Conservation (phyloP, 2,113 vertebrate species). For the Chlorocebus sabaeus region DNA sequence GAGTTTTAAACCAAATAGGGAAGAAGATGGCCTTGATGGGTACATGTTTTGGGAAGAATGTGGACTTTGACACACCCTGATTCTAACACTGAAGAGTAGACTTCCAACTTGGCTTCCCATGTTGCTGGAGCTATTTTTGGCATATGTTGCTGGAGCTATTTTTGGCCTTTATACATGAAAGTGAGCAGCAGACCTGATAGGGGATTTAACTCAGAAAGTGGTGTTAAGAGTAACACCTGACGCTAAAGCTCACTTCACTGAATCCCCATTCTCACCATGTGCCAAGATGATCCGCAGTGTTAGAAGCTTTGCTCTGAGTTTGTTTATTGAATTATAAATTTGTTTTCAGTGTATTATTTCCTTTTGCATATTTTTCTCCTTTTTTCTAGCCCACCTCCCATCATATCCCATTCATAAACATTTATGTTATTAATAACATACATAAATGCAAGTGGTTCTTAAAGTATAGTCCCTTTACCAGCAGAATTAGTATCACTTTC, state of each 20-base stretch:
- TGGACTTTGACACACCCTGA: background rate
- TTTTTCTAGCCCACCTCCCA: background rate
- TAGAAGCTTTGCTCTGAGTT: background rate
- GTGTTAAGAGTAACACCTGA: background rate
- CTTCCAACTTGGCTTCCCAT: background rate
- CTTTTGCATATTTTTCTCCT: background rate
- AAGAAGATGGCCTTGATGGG: background rate
- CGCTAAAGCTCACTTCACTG: background rate
- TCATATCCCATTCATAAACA: background rate
- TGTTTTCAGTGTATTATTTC: background rate
- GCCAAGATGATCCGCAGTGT: background rate
- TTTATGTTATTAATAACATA: background rate
- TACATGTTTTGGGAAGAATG: background rate
- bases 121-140: background rate
- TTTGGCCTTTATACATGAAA: background rate
- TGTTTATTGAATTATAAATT: background rate
- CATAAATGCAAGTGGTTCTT: background rate
- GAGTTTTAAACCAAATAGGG: background rate
- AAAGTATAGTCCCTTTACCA: background rate
- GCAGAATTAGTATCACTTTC: background rate
- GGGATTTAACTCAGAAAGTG: background rate
- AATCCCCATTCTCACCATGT: background rate
- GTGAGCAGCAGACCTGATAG: background rate
- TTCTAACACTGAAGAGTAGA: background rate
- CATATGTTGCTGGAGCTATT: background rate